Evolutionary conservation across 2,888 invertebrate species (phyloP).

Genomic region (Mythimna vitellina): DNA sequence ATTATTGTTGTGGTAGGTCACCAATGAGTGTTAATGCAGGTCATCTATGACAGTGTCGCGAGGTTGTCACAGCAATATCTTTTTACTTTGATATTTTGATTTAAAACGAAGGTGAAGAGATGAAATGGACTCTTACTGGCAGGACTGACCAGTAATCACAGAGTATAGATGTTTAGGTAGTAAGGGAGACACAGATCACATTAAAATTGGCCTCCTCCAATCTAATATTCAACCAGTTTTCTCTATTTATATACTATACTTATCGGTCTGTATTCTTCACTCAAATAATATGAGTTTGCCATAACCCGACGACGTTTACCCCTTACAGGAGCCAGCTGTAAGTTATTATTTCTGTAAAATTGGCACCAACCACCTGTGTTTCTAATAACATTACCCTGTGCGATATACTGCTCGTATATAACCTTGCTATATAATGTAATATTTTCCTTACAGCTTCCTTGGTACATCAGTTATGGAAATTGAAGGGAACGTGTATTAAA

Average conservation of each 20-base stretch:
- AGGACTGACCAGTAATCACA: too few relatives aligned
- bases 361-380: conserved; percentile 47
- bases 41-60: too few relatives aligned
- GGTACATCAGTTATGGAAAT: conserved; percentile 25
- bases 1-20: too few relatives aligned
- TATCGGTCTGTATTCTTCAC: not conserved
- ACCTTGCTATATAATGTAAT: conserved; percentile 4
- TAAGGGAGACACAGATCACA: too few relatives aligned
- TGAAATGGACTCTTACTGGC: too few relatives aligned
- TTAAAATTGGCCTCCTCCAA: not conserved
- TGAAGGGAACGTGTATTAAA: conserved; percentile 17
- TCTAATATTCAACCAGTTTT: not conserved
- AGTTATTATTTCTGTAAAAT: conserved; percentile 51
- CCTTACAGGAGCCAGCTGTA: conserved; percentile 7
- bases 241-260: not conserved
- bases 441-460: conserved; percentile 28
- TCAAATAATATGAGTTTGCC: not conserved
- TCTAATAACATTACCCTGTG: conserved; percentile 47
- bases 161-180: too few relatives aligned
- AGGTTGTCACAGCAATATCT: too few relatives aligned
- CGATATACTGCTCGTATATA: conserved; percentile 36
- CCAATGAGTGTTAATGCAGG: too few relatives aligned
- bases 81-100: too few relatives aligned
- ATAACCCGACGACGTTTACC: not conserved
- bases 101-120: too few relatives aligned